Conservation (phyloP, 2,113 vertebrate species). For the Myrmecophaga tridactyla region DNA sequence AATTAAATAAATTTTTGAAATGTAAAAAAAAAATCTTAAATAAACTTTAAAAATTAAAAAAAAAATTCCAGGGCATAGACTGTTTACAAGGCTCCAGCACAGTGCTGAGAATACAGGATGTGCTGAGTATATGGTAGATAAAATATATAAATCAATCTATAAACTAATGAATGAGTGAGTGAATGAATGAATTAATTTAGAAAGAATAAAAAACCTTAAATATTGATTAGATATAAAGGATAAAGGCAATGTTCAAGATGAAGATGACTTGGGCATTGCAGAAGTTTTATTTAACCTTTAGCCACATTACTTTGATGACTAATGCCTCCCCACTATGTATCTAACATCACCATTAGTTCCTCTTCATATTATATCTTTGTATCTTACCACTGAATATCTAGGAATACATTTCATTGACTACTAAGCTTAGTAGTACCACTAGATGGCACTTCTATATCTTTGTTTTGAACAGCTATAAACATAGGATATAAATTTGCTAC, state of each 20-base stretch:
- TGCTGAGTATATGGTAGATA: not conserved
- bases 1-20: too few relatives aligned
- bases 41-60: too few relatives aligned
- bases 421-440: not conserved
- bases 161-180: not conserved
- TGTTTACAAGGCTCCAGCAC: not conserved
- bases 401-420: not conserved
- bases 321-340: not conserved
- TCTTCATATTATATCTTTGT: not conserved
- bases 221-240: not conserved
- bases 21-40: too few relatives aligned
- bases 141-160: not conserved
- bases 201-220: not conserved
- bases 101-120: not conserved
- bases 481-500: not conserved
- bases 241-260: not conserved
- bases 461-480: not conserved
- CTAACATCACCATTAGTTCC: not conserved
- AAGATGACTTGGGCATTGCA: not conserved
- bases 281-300: not conserved
- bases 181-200: not conserved
- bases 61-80: not conserved
- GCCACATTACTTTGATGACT: not conserved
- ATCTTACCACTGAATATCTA: not conserved
- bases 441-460: constrained; percentile 16